These are phyloP conservation scores for Beroe forskalii DNA, from an alignment of 37 sponge, comb jelly and placozoan genomes.

Conservation along the genomic window DNA sequence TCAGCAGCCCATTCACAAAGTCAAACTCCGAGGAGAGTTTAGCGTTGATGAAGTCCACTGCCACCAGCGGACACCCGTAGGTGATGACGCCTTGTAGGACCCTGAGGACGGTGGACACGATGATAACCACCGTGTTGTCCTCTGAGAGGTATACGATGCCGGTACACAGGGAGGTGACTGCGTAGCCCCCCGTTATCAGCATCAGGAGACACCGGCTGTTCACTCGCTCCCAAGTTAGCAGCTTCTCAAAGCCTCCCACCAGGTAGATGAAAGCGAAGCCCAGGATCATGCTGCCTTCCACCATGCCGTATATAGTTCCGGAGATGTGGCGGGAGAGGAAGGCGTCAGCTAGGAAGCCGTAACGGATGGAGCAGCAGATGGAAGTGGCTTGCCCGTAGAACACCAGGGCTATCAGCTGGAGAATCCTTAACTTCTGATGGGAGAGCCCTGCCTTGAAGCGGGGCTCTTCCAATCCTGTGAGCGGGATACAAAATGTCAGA, in stretches of 20 bases:
- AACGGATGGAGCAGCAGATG: slow-evolving; percentile 56
- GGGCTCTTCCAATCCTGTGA: background rate
- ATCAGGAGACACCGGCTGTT: background rate
- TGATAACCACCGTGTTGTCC: background rate
- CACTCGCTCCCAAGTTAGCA: background rate
- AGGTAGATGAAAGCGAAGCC: slow-evolving; percentile 1
- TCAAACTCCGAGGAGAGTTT: background rate
- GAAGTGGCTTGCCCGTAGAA: slow-evolving; percentile 5
- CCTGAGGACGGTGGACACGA: background rate
- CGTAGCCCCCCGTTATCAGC: background rate
- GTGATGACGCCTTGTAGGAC: background rate
- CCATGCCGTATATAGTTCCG: background rate
- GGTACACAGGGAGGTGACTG: background rate
- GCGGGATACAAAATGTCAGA: too few species aligned
- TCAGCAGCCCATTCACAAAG: background rate
- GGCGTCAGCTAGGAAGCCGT: slow-evolving; percentile 47
- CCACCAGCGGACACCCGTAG: background rate
- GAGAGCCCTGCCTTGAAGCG: background rate
- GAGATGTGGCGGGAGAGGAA: background rate
- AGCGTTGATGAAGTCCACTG: slow-evolving; percentile 23
- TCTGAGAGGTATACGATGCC: slow-evolving; percentile 4
- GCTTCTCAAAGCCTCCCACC: background rate
- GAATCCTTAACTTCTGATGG: background rate
- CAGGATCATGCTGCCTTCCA: background rate
- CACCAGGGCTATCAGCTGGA: background rate